phyloP scores from a whole-genome alignment of 1,140 invertebrate species.

The Papilio polyxenes region DNA sequence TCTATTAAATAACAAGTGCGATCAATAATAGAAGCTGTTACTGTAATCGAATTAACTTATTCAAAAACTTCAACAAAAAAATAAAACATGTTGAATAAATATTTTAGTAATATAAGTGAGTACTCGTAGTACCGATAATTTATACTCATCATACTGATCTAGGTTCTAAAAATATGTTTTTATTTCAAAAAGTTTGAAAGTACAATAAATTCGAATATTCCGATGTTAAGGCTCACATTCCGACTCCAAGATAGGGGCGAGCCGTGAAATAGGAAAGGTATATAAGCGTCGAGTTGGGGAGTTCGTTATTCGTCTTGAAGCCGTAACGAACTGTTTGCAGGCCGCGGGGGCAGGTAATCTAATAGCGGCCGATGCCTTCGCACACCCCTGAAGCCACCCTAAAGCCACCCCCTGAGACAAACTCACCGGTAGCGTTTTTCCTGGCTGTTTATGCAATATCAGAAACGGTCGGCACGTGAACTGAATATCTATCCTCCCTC shows the following conservation, averaged over 20 bases:
- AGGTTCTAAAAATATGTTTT: neutral
- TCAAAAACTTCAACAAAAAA: too few species aligned
- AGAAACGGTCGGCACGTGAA: constrained; percentile 58
- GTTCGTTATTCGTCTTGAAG: constrained; percentile 64
- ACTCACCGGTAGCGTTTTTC: constrained; percentile 59
- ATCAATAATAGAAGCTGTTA: too few species aligned
- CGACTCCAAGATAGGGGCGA: neutral
- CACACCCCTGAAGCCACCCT: constrained; percentile 35
- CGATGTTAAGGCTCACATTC: constrained; percentile 12
- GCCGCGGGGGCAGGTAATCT: constrained; percentile 67
- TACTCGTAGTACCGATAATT: too few species aligned
- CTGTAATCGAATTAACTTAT: too few species aligned
- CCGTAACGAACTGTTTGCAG: constrained; percentile 69
- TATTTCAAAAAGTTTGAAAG: neutral
- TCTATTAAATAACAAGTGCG: too few species aligned
- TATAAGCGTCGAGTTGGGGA: constrained; percentile 45
- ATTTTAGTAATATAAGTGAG: too few species aligned
- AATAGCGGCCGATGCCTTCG: constrained; percentile 47
- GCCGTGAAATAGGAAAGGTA: constrained; percentile 33
- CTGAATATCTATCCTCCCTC: constrained; percentile 47
- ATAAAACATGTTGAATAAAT: too few species aligned
- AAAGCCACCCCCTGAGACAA: neutral
- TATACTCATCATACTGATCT: neutral
- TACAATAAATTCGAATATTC: neutral
- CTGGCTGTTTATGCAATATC: constrained; percentile 66